Base-by-base conservation (phyloP, 2,888 invertebrate genomes). In the Caenorhabditis sp. region DNA sequence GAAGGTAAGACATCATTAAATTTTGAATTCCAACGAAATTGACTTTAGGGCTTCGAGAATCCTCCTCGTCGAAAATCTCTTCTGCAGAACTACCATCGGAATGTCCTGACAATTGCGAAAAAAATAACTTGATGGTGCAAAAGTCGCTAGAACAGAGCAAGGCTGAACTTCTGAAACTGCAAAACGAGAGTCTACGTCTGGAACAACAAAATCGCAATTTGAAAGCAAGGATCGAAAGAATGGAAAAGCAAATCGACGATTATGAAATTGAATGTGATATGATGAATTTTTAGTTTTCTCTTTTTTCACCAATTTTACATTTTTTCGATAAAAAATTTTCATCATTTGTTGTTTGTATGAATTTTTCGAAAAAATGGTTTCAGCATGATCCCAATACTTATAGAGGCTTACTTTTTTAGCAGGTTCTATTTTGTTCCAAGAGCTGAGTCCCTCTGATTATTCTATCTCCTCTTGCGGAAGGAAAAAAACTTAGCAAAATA, bases 191-290 rank as follows among this genome's bases (percentile, higher is more conserved):
- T 20, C 64, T 68, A 26, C 54, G 58, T 1, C 63, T 78, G 10
- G 76, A 78, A 67, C 70, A 52, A 49, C 49, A 69, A 17, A 67
- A 80, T 50, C 65, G 77, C 23, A 67, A 77, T 38, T 67, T 80
- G 17, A 61, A 66, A 23, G 70, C 80, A n/a, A 73, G 66, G 62
- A 56, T 74, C 23, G 43, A 63, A n/a, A 70, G 76, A 7, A 64
- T 80, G 12, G 76, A 80, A 63, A 43, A 63, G 1, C 74, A 74
- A 62, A 77, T 80, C 17, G 74, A 68, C 52, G 80, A 80, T 66
- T 80, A 80, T 59, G 77, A 80, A 58, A 70, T n/a, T n/a, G n/a
- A n/a, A n/a, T n/a, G n/a, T n/a, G n/a, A n/a, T n/a, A n/a, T n/a
- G n/a, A n/a, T n/a, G n/a, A n/a, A n/a, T n/a, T n/a, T n/a, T n/a